Conservation (phyloP, 1,140 invertebrate species). For the Drosophila navojoa region DNA sequence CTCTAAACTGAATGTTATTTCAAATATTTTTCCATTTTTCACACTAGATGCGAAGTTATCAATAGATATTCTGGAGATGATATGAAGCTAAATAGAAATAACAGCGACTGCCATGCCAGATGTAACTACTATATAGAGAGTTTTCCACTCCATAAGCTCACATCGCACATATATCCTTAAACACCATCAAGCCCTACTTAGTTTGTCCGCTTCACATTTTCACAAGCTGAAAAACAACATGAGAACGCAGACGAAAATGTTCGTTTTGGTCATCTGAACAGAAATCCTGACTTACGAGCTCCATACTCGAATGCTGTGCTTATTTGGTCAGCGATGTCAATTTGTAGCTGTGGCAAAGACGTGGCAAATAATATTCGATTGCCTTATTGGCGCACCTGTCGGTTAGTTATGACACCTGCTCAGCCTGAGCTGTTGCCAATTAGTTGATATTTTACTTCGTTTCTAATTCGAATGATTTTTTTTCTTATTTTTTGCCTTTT, state of each 20-base stretch:
- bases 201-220: no score
- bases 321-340: constrained; percentile 27
- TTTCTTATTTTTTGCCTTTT: constrained; percentile 47
- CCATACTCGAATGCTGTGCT: constrained; percentile 8
- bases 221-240: no score
- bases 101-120: no score
- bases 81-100: no score
- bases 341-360: constrained; percentile 19
- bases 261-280: not conserved
- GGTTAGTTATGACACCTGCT: constrained; percentile 50
- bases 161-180: no score
- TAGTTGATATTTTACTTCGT: constrained; percentile 27
- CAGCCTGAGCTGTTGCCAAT: not conserved
- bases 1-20: not conserved
- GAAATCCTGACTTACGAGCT: constrained; percentile 11
- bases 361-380: constrained; percentile 18
- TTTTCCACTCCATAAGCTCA: no score
- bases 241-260: no score
- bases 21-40: not conserved
- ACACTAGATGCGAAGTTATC: no score
- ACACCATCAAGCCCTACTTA: no score
- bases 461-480: constrained; percentile 26
- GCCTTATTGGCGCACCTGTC: constrained; percentile 13
- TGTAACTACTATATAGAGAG: no score
- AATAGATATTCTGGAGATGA: no score